Conservation (phyloP, 2,113 vertebrate species). For the Alosa alosa region DNA sequence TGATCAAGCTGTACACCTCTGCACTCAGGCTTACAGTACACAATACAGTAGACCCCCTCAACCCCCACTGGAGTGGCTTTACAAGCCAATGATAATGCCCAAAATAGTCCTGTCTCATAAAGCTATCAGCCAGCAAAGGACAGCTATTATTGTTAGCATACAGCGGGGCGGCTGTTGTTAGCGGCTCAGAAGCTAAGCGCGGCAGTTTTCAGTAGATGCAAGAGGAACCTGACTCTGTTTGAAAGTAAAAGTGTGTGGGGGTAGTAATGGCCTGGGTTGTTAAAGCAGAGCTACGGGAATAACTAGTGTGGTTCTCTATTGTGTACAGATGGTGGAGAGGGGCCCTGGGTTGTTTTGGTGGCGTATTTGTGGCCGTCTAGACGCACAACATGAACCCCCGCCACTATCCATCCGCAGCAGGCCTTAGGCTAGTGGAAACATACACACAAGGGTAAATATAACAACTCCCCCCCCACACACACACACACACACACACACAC, state of each 20-base stretch:
- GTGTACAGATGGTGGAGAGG: background rate
- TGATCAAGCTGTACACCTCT: background rate
- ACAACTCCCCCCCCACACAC: conserved; percentile 22
- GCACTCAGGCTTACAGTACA: background rate
- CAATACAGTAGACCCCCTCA: background rate
- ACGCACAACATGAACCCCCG: conserved; percentile 36
- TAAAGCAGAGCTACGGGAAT: background rate
- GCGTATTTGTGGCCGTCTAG: conserved; percentile 45
- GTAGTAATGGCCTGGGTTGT: conserved; percentile 16
- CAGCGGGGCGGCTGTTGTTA: background rate
- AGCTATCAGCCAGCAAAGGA: background rate
- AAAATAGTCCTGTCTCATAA: background rate
- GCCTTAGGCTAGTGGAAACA: conserved; percentile 37
- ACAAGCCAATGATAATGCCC: background rate
- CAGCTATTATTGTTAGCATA: background rate
- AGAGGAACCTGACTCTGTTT: background rate
- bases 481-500: conserved; percentile 24
- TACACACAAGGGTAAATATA: conserved; percentile 43
- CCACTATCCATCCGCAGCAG: conserved; percentile 1
- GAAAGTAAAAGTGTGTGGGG: background rate
- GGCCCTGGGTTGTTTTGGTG: conserved; percentile 21
- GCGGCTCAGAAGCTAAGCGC: background rate
- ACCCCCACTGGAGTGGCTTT: background rate
- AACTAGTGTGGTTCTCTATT: background rate
- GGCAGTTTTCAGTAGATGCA: background rate